Base-by-base conservation (phyloP, 2,888 invertebrate species). In the Drosophila robusta region DNA sequence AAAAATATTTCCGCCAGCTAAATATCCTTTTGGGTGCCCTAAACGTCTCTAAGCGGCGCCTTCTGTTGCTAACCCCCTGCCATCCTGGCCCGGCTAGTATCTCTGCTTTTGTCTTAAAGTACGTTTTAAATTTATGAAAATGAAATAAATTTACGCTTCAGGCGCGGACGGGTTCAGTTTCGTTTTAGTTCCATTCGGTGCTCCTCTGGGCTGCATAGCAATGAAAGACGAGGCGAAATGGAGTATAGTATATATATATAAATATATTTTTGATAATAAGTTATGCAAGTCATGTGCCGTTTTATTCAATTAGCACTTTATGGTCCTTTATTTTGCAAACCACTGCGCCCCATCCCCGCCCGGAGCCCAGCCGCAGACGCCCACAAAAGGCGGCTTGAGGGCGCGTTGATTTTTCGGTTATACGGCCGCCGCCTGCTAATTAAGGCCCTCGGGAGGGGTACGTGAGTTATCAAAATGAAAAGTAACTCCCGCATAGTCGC, bases 241-340 rank as follows among this genome's bases (percentile, higher is more conserved):
- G 50, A 51, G 47, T 47, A 44, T 45, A 64, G 22, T 22, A 29
- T 57, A 66, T 60, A 61, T 64, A 70, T 69, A 66, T 55, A 77
- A 62, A 60, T 52, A 69, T 81, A 70, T 67, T 64, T 79, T 81
- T 82, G 84, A 89, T 87, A 89, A 90, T 89, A 88, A 89, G 90
- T 91, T 91, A 85, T 89, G 90, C 91, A 80, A 82, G 88, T 90
- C 90, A 90, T 91, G 90, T 90, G 80, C 90, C 89, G 79, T 89
- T 89, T 90, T 91, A 91, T 90, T 90, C 90, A 90, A 90, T 90
- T 90, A 90, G 90, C 83, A 85, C 78, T 83, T 90, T 88, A 89
- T 86, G 89, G 90, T 80, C 90, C 86, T 84, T 89, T 89, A 90
- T 85, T 89, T 87, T 86, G 65, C 79, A 61, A 71, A 65, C 55